Evolutionary conservation across 2,797 vertebrate species (phyloP).

Genomic region (Pantherophis vulpinus): DNA sequence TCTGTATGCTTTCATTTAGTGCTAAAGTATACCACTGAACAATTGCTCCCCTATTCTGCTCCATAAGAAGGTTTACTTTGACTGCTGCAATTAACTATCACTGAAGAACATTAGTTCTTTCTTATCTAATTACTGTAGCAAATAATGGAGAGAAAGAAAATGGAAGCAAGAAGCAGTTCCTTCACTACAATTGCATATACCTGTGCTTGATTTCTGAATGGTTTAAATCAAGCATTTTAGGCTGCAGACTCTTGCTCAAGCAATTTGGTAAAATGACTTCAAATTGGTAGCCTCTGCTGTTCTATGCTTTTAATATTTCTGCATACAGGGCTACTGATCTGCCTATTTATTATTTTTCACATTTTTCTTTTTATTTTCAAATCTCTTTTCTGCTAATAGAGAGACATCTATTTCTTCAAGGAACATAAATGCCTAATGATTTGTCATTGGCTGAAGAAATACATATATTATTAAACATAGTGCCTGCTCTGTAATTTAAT

Average conservation of each 20-base stretch:
- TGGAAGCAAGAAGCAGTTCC: neutral
- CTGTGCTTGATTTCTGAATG: slow-evolving; percentile 15
- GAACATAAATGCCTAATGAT: neutral
- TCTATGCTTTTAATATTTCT: neutral
- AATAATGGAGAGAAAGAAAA: neutral
- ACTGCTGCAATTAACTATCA: neutral
- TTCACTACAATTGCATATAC: neutral
- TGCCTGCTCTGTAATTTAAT: neutral
- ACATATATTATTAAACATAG: neutral
- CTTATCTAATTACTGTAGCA: neutral
- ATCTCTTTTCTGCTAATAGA: neutral
- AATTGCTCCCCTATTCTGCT: neutral
- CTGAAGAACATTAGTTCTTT: slow-evolving; percentile 18
- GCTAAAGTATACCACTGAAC: neutral
- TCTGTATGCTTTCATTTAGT: neutral
- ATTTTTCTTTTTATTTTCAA: neutral
- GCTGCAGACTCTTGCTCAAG: slow-evolving; percentile 1
- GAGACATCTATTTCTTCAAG: neutral
- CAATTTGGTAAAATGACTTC: neutral
- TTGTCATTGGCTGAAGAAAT: slow-evolving; percentile 17
- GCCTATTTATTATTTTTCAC: neutral
- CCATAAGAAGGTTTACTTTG: neutral
- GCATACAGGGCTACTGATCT: neutral
- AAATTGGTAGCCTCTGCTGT: neutral
- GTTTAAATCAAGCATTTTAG: slow-evolving; percentile 19